Base-by-base conservation (phyloP, 2,113 vertebrate genomes). In the Tringa solitaria region DNA sequence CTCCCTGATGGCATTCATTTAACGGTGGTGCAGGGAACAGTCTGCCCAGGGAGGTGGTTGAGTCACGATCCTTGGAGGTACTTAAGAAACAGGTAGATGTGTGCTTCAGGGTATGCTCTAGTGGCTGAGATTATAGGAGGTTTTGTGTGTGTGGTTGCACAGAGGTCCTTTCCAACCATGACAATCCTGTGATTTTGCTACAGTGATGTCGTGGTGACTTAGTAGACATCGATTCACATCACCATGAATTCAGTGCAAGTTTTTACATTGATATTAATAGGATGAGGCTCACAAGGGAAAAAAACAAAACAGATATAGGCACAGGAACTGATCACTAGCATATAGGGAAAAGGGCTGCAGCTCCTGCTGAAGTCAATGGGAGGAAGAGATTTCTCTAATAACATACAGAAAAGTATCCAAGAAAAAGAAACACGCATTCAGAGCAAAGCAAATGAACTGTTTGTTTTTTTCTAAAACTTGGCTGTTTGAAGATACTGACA, bases 381-480 rank as follows among this genome's bases (percentile, higher is more conserved):
- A 59, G 30, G n/a, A 77, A 68, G 56, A 32, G 21, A 83, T 88
- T 84, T 92, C 59, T 54, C 76, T 65, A 41, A 11, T 63, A 35
- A 76, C 26, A 39, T n/a, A 70, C 33, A 11, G 28, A 33, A 85
- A 88, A 7, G 8, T 67, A 24, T 88, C 72, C 21, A 32, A 35
- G 32, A 51, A 73, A 73, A 83, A 92, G 28, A 76, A 92, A 63
- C 2, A 4, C 10, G 2, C 22, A 20, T 61, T 69, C 45, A 61
- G 84, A 91, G 78, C 63, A 53, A 90, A 76, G 33, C 76, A 91
- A 90, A 74, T 30, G 18, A 73, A 70, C 8, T 32, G 48, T 60
- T 84, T 76, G 48, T 19, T 32, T 74, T 72, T 91, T 84, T 78
- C 51, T 65, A 84, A 75, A 30, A 33, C 46, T 93, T 91, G 83